phyloP scores from a whole-genome alignment of 2,113 vertebrate genomes.

The Indri indri region DNA sequence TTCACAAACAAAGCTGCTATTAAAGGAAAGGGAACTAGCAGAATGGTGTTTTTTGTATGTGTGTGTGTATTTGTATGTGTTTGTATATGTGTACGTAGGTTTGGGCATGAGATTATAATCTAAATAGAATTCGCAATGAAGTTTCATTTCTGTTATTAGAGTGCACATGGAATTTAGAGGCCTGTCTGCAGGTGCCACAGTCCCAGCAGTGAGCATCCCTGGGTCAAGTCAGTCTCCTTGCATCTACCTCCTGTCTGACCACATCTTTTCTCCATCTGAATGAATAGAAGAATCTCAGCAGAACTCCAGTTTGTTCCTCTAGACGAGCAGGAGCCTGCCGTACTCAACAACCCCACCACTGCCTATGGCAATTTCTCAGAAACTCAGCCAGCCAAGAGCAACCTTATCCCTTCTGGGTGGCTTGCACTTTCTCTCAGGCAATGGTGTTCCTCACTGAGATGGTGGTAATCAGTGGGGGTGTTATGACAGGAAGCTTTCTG shows the following conservation, averaged over 20 bases:
- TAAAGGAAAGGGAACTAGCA: background rate
- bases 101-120: background rate
- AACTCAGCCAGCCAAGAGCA: background rate
- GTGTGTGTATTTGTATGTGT: background rate
- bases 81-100: no score
- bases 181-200: background rate
- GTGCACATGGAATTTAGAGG: background rate
- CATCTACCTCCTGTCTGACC: background rate
- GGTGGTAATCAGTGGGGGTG: background rate
- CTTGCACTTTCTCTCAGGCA: background rate
- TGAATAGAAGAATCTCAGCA: background rate
- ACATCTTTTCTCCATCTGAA: background rate
- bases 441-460: background rate
- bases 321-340: background rate
- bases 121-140: slow-evolving; percentile 29
- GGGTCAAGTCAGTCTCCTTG: background rate
- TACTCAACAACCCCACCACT: background rate
- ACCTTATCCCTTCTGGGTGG: background rate
- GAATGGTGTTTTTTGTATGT: background rate
- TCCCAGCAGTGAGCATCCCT: background rate
- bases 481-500: background rate
- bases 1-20: background rate
- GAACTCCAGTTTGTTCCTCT: background rate
- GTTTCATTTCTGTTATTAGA: background rate
- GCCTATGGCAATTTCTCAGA: background rate